These are phyloP conservation scores for Steatocranus sp. DNA, from an alignment of 2,797 vertebrate species.

Conservation along the genomic window DNA sequence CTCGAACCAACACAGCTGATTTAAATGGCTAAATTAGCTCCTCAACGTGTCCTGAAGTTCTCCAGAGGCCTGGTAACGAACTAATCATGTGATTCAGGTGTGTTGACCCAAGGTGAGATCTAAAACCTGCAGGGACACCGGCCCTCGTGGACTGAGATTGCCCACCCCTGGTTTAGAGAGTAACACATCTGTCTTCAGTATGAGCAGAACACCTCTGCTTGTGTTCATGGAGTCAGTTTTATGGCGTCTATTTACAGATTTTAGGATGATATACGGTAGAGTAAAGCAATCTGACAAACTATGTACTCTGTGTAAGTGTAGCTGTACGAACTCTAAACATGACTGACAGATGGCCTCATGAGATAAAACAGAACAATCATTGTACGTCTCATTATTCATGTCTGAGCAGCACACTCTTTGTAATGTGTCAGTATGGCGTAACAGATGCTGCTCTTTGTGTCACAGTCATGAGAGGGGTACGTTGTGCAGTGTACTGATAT, in stretches of 20 bases:
- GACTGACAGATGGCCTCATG: background rate
- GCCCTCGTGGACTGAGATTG: too few species aligned
- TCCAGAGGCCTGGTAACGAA: too few species aligned
- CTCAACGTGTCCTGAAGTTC: too few species aligned
- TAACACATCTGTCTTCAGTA: background rate
- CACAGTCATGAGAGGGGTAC: background rate
- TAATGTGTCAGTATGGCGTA: conserved; percentile 15
- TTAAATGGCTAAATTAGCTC: too few species aligned
- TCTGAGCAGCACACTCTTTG: conserved; percentile 16
- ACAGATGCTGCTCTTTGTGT: conserved; percentile 50
- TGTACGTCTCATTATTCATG: conserved; percentile 21
- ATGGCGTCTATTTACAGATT: background rate
- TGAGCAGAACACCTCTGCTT: background rate
- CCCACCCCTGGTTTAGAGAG: background rate
- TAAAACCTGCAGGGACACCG: too few species aligned
- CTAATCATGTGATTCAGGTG: too few species aligned
- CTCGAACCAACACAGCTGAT: too few species aligned
- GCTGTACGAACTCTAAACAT: background rate
- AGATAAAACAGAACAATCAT: conserved; percentile 5
- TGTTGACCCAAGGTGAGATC: too few species aligned
- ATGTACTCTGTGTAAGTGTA: background rate
- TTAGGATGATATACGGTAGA: background rate
- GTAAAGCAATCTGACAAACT: background rate
- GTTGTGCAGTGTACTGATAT: background rate
- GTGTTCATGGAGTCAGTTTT: background rate